Evolutionary conservation across 2,113 vertebrate species (phyloP).

Genomic region (Sisor rabdophorus): DNA sequence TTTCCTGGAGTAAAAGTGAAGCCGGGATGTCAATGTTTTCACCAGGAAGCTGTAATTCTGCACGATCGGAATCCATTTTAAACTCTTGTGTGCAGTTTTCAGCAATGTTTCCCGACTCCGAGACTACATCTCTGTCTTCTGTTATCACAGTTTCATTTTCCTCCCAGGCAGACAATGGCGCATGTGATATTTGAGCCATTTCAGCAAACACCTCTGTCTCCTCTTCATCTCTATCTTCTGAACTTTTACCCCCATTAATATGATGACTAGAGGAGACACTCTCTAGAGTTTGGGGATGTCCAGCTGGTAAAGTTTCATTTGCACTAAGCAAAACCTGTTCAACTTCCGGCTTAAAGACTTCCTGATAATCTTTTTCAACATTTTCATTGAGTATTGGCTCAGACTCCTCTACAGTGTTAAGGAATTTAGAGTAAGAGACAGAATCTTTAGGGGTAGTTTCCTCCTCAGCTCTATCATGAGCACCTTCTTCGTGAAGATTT

Average conservation of each 20-base stretch:
- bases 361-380: background rate
- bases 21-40: background rate
- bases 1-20: conserved; percentile 3
- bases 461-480: conserved; percentile 53
- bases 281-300: conserved; percentile 31
- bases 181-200: conserved; percentile 40
- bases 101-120: conserved; percentile 22
- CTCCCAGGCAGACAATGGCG: conserved; percentile 38
- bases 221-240: conserved; percentile 41
- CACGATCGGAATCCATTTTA: conserved; percentile 1
- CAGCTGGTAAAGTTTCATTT: conserved; percentile 8
- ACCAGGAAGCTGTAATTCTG: conserved; percentile 15
- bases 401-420: conserved; percentile 11
- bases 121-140: conserved; percentile 23
- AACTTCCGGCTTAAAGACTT: conserved; percentile 31
- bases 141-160: conserved; percentile 35
- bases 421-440: conserved; percentile 39
- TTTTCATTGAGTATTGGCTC: background rate
- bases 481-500: conserved; percentile 44
- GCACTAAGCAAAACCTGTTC: background rate
- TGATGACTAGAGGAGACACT: conserved; percentile 9
- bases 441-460: conserved; percentile 51
- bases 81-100: conserved; percentile 17
- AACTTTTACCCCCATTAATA: conserved; percentile 24
- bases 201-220: conserved; percentile 45